phyloP scores from a whole-genome alignment of 2,797 vertebrate genomes.

The Lithobates pipiens region DNA sequence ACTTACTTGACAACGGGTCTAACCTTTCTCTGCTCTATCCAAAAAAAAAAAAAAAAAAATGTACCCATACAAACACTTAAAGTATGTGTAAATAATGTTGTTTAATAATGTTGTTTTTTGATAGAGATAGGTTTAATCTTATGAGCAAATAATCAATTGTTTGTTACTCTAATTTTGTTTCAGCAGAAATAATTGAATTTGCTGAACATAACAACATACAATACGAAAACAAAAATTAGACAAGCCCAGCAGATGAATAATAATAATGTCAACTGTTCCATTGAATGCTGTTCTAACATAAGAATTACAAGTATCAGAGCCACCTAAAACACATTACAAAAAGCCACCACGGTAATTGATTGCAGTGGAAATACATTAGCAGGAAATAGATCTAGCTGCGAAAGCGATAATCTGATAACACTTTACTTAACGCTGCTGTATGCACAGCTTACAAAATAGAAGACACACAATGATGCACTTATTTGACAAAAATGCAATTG shows the following conservation, averaged over 20 bases:
- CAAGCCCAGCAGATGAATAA: neutral
- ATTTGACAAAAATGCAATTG: neutral
- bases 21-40: too few species aligned
- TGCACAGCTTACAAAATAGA: neutral
- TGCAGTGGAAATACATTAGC: constrained; percentile 30
- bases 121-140: neutral
- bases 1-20: too few species aligned
- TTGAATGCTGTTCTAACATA: neutral
- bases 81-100: neutral
- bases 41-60: too few species aligned
- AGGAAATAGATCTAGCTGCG: constrained; percentile 6
- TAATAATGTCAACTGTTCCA: neutral
- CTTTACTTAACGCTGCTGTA: neutral
- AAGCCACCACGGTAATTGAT: neutral
- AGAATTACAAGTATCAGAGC: neutral
- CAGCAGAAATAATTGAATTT: neutral
- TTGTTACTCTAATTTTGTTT: neutral
- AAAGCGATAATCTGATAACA: constrained; percentile 17
- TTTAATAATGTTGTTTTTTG: neutral
- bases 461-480: neutral
- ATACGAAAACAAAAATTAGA: neutral
- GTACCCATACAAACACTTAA: too few species aligned
- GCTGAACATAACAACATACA: neutral
- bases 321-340: constrained; percentile 28
- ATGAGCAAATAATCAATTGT: neutral